Base-by-base conservation (phyloP, 2,888 invertebrate species). In the Agriopis marginaria region DNA sequence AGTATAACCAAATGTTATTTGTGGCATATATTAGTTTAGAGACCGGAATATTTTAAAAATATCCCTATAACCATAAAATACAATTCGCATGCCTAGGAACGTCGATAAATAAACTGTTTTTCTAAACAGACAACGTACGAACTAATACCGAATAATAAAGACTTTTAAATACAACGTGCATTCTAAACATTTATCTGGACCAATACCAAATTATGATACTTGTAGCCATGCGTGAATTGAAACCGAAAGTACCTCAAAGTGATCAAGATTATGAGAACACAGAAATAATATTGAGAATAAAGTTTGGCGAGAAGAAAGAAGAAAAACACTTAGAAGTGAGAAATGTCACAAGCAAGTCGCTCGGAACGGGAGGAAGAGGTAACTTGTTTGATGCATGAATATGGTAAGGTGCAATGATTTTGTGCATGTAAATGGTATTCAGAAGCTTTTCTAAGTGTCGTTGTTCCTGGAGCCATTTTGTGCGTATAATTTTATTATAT, bases 111-210 rank as follows among this genome's bases (percentile, higher is more conserved):
- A 80, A 86, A 84, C 82, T 81, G 84, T 86, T 78, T 78, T 81
- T 84, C 92, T 91, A 91, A 89, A 93, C 87, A 92, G 82, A 86
- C 79, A 86, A 75, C 76, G 73, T 79, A 82, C 82, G 78, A 80
- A 85, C 87, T 89, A 89, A 88, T 83, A 88, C 80, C 82, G 84
- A 86, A 82, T 82, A 86, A 83, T 81, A 84, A 85, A 85, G 78
- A 83, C 80, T 80, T 81, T 83, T 82, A 86, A 90, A 89, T 88
- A 91, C 88, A 92, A 90, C 94, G 94, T 94, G 94, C 94, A 93
- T 80, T 90, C 92, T 93, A 93, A 91, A 93, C 92, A 93, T 83
- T 89, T 84, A 92, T 86, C 83, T 87, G 86, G 86, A 79, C 83
- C 80, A 85, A 84, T 87, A 88, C 85, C 85, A 88, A 89, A 89